phyloP scores from a whole-genome alignment of 2,888 invertebrate genomes.

The Crossocerus cetratus region DNA sequence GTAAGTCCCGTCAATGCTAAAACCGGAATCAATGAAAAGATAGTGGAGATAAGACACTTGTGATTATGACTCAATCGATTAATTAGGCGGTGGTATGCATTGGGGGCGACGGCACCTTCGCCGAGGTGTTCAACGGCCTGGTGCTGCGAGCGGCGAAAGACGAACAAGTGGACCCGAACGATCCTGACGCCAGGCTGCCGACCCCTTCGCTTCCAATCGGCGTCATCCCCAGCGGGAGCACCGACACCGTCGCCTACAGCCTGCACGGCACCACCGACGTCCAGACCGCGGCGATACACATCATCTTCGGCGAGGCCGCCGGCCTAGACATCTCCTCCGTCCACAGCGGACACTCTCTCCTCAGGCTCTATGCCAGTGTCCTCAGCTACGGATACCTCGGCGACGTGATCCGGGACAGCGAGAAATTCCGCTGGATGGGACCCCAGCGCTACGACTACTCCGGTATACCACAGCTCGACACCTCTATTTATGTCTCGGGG shows the following conservation, averaged over 20 bases:
- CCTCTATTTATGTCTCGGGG: background rate
- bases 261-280: conserved; percentile 88
- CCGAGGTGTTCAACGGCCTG: conserved; percentile 88
- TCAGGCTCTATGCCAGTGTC: conserved; percentile 86
- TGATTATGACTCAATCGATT: no score
- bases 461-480: conserved; percentile 73
- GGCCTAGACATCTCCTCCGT: conserved; percentile 88
- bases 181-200: conserved; percentile 78
- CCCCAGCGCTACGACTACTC: conserved; percentile 89
- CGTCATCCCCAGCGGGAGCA: conserved; percentile 87
- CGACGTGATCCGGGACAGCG: conserved; percentile 88
- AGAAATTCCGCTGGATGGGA: conserved; percentile 91
- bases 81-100: conserved; percentile 87
- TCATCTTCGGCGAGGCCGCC: conserved; percentile 86
- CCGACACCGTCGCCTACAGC: conserved; percentile 88
- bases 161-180: conserved; percentile 79
- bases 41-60: no score
- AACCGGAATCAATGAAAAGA: no score
- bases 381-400: conserved; percentile 92
- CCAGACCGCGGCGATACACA: conserved; percentile 88
- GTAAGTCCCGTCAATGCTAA: conserved; percentile 57
- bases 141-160: conserved; percentile 80
- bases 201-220: conserved; percentile 80
- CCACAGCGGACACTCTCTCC: conserved; percentile 80
- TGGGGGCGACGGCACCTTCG: conserved; percentile 92